phyloP scores from a whole-genome alignment of 2,113 vertebrate species.

The Manacus vitellinus region DNA sequence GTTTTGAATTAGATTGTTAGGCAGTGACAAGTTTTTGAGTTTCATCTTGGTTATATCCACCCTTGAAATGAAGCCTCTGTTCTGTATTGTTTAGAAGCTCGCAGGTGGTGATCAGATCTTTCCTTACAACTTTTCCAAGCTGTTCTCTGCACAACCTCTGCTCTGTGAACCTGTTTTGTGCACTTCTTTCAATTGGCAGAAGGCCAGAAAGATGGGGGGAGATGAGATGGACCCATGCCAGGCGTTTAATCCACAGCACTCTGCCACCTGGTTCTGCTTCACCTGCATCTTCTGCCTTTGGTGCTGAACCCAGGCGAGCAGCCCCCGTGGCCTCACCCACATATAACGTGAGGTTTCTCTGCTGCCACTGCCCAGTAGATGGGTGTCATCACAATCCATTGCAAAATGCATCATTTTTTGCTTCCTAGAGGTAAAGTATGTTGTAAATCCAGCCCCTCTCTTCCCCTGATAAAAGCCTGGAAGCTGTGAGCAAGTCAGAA shows the following conservation, averaged over 20 bases:
- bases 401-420: neutral
- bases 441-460: neutral
- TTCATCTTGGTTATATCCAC: neutral
- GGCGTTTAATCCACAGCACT: neutral
- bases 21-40: neutral
- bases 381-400: neutral
- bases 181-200: neutral
- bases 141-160: neutral
- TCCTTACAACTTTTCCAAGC: neutral
- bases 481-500: neutral
- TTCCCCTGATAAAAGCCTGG: neutral
- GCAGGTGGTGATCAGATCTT: neutral
- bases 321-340: neutral
- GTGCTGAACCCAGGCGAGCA: neutral
- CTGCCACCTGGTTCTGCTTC: neutral
- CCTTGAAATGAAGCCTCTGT: neutral
- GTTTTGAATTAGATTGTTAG: neutral
- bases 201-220: neutral
- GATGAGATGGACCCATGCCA: accelerated
- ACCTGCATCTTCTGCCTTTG: neutral
- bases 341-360: neutral
- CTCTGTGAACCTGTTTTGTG: neutral
- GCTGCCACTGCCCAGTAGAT: accelerated
- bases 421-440: accelerated
- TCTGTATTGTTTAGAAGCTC: neutral